phyloP scores from a whole-genome alignment of 2,888 invertebrate species.

The Elysia crispata region DNA sequence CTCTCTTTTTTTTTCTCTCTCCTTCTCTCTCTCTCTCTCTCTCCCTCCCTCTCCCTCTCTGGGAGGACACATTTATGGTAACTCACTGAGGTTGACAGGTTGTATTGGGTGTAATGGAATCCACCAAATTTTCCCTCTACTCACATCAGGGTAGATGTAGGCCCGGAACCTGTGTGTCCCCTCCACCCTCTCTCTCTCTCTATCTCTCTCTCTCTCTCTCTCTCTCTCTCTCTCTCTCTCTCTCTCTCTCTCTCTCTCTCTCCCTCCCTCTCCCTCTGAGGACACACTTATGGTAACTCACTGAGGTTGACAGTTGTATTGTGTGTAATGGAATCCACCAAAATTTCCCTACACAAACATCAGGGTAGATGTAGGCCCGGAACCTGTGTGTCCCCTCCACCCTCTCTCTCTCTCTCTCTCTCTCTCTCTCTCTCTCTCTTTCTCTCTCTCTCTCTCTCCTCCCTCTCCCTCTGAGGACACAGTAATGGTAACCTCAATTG shows the following conservation, averaged over 20 bases:
- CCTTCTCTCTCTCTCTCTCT: conserved; percentile 1
- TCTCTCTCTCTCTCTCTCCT: conserved; percentile 32
- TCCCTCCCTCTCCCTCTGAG: no score
- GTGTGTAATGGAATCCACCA: conserved; percentile 48
- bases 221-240: conserved; percentile 34
- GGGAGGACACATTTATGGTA: no score
- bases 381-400: no score
- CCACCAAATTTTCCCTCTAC: conserved; percentile 51
- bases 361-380: conserved; percentile 1
- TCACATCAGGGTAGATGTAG: conserved; percentile 4
- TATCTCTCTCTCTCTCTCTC: conserved; percentile 2
- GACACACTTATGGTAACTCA: no score
- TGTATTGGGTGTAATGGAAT: conserved; percentile 39
- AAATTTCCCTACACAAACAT: conserved; percentile 47
- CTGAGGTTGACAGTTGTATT: neutral
- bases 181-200: no score
- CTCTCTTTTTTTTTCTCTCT: conserved; percentile 31
- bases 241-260: conserved; percentile 20
- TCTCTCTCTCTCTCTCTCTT: conserved; percentile 14
- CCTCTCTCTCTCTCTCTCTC: no score
- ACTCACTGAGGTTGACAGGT: neutral
- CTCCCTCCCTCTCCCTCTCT: no score
- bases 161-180: no score
- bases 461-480: no score
- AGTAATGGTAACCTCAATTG: no score